Evolutionary conservation across 2,888 invertebrate species (phyloP).

Genomic region (Gortyna flavago): DNA sequence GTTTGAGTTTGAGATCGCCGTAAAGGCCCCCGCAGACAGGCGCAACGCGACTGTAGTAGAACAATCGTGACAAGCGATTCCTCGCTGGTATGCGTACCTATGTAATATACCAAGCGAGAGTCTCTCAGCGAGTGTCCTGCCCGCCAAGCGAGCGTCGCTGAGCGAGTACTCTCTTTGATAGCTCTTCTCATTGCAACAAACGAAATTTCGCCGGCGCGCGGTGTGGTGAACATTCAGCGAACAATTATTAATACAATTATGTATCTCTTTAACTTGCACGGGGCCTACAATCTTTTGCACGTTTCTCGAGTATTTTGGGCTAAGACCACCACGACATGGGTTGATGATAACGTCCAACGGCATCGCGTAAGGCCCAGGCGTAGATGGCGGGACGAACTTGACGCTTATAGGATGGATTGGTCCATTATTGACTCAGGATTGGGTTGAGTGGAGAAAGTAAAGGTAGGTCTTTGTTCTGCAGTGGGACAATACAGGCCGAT

Average conservation of each 20-base stretch:
- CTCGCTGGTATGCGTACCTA: neutral
- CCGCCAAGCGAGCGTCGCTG: neutral
- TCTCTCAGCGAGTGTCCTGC: neutral
- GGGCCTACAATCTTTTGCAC: neutral
- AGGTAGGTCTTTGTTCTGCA: too few relatives aligned
- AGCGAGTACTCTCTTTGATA: neutral
- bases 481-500: neutral
- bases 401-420: too few relatives aligned
- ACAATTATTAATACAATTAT: too few relatives aligned
- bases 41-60: too few relatives aligned
- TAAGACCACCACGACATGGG: too few relatives aligned
- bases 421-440: too few relatives aligned
- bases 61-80: neutral
- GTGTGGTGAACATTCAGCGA: neutral
- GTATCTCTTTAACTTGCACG: neutral
- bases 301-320: neutral
- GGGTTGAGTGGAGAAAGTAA: too few relatives aligned
- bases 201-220: neutral
- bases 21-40: neutral
- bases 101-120: neutral
- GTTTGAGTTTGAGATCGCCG: neutral
- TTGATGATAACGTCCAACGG: too few relatives aligned
- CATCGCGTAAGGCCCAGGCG: too few relatives aligned
- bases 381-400: too few relatives aligned
- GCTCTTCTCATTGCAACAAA: neutral